These are phyloP conservation scores for Gallinago undulata DNA, from an alignment of 2,113 vertebrate species.

Conservation along the genomic window DNA sequence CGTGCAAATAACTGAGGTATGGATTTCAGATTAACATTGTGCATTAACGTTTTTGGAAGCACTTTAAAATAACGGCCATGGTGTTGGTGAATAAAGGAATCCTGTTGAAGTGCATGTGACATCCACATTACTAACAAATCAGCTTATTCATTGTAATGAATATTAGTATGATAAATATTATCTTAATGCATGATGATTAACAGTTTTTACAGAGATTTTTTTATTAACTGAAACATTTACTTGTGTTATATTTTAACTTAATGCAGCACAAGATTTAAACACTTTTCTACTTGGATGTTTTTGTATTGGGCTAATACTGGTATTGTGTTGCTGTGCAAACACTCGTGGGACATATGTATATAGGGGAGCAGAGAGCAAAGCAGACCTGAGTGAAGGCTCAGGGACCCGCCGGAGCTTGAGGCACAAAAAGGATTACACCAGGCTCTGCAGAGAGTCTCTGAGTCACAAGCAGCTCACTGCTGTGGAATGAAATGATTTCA, in stretches of 20 bases:
- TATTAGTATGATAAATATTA: conserved; percentile 27
- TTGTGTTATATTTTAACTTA: conserved; percentile 34
- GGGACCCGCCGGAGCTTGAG: neutral
- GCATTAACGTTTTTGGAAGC: conserved; percentile 46
- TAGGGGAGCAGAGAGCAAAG: neutral
- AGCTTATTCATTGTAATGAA: conserved; percentile 10
- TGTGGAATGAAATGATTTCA: neutral
- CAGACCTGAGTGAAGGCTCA: neutral
- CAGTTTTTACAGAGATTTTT: conserved; percentile 27
- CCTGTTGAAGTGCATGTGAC: neutral
- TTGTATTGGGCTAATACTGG: conserved; percentile 38
- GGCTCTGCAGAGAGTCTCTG: neutral
- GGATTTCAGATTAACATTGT: conserved; percentile 69
- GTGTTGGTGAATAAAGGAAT: conserved; percentile 23
- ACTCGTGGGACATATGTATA: neutral
- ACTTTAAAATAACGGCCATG: conserved; percentile 10
- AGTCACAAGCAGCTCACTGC: neutral
- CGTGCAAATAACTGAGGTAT: conserved; percentile 37
- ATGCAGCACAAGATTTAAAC: neutral
- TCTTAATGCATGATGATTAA: conserved; percentile 28
- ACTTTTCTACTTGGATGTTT: conserved; percentile 19
- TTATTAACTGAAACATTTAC: conserved; percentile 16
- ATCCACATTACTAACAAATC: conserved; percentile 15
- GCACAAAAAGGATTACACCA: neutral
- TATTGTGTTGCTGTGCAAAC: conserved; percentile 64